Base-by-base conservation (phyloP, 2,888 invertebrate genomes). In the Eristalinus sepulchralis region DNA sequence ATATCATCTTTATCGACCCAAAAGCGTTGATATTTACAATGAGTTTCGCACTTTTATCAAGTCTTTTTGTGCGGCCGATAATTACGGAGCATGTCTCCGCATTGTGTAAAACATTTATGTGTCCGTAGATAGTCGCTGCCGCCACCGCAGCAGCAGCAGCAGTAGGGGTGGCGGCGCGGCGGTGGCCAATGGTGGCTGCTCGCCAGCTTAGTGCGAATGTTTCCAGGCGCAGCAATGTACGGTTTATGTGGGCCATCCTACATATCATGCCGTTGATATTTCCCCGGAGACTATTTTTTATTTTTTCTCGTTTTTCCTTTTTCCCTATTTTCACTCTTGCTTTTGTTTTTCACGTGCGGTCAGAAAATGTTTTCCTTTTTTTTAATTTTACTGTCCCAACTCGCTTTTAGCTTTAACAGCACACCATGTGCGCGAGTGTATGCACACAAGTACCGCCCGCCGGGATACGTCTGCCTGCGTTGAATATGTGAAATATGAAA, bases 21-120 rank as follows among this genome's bases (percentile, higher is more conserved):
- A 55, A 72, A 39, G 80, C 67, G 68, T 70, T 75, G 63, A 70
- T 81, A 75, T 63, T 63, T 57, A 70, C 81, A 68, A 70, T 59
- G 75, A 59, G 68, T 64, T 75, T 81, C 68, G 63, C 81, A 75
- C 81, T 81, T 64, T 81, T 81, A 75, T 75, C 81, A 75, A 75
- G 59, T 81, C 70, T 63, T 72, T 75, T 70, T 75, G 75, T 81
- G 63, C 59, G 68, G 39, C 81, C 64, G 81, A 81, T 75, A 81
- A 81, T 81, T 81, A 81, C 81, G 68, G 63, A 75, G 81, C 63
- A 70, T 75, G 63, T 75, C 68, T 73, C 73, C 75, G 75, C 72
- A 80, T 80, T 80, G 80, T 80, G 72, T 80, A 39, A 72, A 80
- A 73, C 72, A 80, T 80, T 80, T 73, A 72, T 72, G 55, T 80